A percentile compares a stretch with the other conserved stretches of the same genome.
Conservation (phyloP, 2,797 vertebrate genomes). For the Syndactyla subalaris region DNA sequence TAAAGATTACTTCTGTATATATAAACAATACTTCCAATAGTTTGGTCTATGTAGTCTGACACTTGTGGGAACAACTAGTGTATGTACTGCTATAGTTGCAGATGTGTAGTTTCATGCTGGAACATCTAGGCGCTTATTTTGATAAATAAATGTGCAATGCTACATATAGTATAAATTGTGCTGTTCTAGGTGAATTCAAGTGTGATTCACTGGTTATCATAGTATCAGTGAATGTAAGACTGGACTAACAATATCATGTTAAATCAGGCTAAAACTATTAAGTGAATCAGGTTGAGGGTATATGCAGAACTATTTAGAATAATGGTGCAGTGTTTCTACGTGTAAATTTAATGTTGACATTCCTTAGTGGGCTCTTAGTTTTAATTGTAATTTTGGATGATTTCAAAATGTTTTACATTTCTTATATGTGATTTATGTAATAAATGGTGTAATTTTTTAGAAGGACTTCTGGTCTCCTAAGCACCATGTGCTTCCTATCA, state of each 20-base stretch:
- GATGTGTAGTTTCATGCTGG: not conserved
- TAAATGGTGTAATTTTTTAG: not conserved
- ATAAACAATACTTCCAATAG: not conserved
- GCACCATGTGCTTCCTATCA: not conserved
- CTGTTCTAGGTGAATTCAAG: not conserved
- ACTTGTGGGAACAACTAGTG: accelerated
- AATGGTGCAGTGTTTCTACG: not conserved
- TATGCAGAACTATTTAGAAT: not conserved
- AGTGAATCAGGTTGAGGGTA: not conserved
- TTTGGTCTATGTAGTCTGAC: not conserved
- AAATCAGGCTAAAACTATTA: not conserved
- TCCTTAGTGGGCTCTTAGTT: not conserved
- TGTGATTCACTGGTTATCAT: not conserved
- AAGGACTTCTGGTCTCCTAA: not conserved
- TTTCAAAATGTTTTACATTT: not conserved
- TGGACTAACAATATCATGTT: not conserved
- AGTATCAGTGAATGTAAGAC: not conserved
- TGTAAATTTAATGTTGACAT: not conserved
- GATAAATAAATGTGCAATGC: not conserved
- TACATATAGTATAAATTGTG: not conserved
- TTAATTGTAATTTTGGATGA: not conserved
- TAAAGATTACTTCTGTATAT: not conserved
- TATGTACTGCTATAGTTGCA: not conserved
- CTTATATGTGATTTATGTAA: not conserved
- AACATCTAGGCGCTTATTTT: not conserved